These are phyloP conservation scores for Phaonia tiefii DNA, from an alignment of 2,888 invertebrate genomes.

Conservation along the genomic window DNA sequence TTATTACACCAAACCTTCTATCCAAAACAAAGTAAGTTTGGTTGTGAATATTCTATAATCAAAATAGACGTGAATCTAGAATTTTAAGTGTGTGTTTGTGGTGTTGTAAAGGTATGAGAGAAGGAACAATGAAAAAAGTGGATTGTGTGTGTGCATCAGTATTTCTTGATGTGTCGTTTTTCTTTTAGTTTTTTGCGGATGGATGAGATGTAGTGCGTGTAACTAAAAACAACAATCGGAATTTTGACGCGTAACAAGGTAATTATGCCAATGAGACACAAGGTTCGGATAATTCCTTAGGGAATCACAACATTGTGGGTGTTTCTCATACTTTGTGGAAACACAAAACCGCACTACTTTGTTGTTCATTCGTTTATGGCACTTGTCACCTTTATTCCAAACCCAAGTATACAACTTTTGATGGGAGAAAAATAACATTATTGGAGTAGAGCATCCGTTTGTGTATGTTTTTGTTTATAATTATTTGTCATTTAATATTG, in stretches of 20 bases:
- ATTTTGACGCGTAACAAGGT: conserved; percentile 14
- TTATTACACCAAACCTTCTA: no score
- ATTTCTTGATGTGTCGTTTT: conserved; percentile 16
- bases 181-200: background rate
- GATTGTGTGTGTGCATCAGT: conserved; percentile 37
- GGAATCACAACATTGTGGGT: background rate
- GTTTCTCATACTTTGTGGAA: background rate
- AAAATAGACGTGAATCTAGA: no score
- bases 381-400: background rate
- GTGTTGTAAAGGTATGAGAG: conserved; percentile 41
- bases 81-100: conserved; percentile 31
- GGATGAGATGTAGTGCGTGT: background rate
- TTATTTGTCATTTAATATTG: no score
- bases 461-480: no score
- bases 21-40: conserved; percentile 52
- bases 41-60: no score
- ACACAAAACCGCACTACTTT: no score
- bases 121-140: conserved; percentile 15
- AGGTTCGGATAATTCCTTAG: background rate
- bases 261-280: background rate
- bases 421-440: no score
- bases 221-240: conserved; percentile 1
- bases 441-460: no score
- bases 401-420: no score
- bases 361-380: background rate